Conservation (phyloP, 2,888 invertebrate genomes). For the Coelogynopora nodosa region DNA sequence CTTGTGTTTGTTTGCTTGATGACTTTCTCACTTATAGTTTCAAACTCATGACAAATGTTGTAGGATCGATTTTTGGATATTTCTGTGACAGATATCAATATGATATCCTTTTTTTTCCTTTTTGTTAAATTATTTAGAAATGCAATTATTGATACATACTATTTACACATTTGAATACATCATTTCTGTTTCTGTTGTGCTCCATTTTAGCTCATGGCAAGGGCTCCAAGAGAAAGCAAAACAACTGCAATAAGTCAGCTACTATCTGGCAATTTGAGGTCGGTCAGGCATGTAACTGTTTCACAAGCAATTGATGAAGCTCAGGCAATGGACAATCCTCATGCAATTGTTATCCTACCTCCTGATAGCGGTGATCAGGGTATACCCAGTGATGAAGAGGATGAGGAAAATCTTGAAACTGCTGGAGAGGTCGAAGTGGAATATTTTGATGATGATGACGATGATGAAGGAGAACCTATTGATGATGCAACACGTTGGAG, state of each 20-base stretch:
- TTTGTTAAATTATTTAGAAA: background rate
- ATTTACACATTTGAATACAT: background rate
- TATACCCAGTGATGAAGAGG: background rate
- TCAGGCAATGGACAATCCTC: conserved; percentile 13
- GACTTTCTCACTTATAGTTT: background rate
- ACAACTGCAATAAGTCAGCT: background rate
- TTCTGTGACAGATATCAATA: background rate
- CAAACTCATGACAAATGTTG: background rate
- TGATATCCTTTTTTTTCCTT: background rate
- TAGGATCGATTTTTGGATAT: background rate
- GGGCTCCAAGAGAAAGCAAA: conserved; percentile 5
- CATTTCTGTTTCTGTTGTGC: background rate
- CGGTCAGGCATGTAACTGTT: background rate
- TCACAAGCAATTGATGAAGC: background rate
- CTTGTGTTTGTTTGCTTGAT: background rate
- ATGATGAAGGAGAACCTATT: conserved; percentile 24
- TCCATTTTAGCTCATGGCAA: conserved; percentile 22
- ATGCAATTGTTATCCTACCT: conserved; percentile 21
- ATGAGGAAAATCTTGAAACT: conserved; percentile 9
- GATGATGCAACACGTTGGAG: conserved; percentile 27
- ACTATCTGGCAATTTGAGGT: background rate
- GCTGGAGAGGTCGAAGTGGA: conserved; percentile 32
- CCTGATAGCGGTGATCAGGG: conserved; percentile 30
- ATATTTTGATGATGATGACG: conserved; percentile 27
- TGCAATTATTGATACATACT: background rate